Base-by-base conservation (phyloP, 2,113 vertebrate genomes). In the Egretta garzetta region DNA sequence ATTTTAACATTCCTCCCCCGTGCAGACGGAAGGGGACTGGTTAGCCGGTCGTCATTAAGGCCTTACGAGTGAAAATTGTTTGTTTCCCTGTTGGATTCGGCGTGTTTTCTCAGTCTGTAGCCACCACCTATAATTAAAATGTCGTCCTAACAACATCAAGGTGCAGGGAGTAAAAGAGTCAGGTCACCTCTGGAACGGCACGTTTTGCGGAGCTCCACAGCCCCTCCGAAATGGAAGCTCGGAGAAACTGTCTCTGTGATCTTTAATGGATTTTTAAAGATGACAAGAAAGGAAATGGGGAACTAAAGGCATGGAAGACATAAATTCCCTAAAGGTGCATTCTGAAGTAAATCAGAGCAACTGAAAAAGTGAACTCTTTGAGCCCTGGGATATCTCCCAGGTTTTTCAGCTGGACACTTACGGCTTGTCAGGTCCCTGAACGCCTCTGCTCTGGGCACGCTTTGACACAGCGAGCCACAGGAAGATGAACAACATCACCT, bases 401-500 rank as follows among this genome's bases (percentile, higher is more conserved):
- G 98, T 98, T 99, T 98, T 98, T 97, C 96, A 98, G 97, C 98
- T 74, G 99, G 99, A 99, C 99, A 98, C 98, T 97, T 98, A 99
- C 96, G 94, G 98, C 98, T 98, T 97, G 98, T 98, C 68, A 59
- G 95, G 98, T 99, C 99, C 99, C 99, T 96, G 97, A 98, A 98
- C 97, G 97, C 98, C 98, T 98, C 97, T 98, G 98, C 98, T 98
- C 96, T 96, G 96, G 97, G 98, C 98, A 94, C 97, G 98, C 97
- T 99, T 99, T 99, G 99, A 99, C 99, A 99, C 97, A 98, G 98
- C 79, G 56, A 99, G 98, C 98, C 98, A 98, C 98, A 98, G 98
- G 98, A 99, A 99, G 99, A 99, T 98, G 98, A 99, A 99, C 98
- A 98, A 98, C 99, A 98, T 99, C 98, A 99, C 99, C 99, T 99